These are phyloP conservation scores for Leptodirus hochenwartii DNA, from an alignment of 2,888 invertebrate genomes.

Conservation along the genomic window DNA sequence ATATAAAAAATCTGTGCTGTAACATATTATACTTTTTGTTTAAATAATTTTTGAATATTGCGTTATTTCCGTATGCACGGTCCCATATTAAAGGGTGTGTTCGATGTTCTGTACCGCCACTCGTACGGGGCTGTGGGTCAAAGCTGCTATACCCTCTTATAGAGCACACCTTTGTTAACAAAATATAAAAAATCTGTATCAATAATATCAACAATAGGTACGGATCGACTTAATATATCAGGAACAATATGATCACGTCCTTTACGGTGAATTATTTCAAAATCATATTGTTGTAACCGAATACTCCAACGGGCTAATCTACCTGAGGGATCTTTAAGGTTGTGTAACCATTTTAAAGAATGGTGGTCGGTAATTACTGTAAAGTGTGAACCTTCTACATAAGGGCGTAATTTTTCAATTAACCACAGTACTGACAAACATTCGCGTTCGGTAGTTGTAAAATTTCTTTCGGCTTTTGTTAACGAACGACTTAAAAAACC, in stretches of 20 bases:
- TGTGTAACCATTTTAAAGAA: constrained; percentile 11
- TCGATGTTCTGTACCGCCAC: too few species aligned
- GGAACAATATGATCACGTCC: constrained; percentile 10
- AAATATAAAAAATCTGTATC: too few species aligned
- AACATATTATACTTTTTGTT: too few species aligned
- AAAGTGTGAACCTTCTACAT: constrained; percentile 12
- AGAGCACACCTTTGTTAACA: too few species aligned
- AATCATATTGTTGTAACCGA: constrained; percentile 9
- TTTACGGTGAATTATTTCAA: constrained; percentile 10
- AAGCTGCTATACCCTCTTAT: too few species aligned
- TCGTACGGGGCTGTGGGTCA: too few species aligned
- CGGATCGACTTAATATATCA: too few species aligned
- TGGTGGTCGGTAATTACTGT: constrained; percentile 15
- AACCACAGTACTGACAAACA: constrained; percentile 10
- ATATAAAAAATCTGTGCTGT: too few species aligned
- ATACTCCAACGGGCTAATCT: constrained; percentile 14
- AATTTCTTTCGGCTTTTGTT: constrained; percentile 9
- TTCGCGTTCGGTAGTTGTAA: constrained; percentile 9
- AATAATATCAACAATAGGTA: too few species aligned
- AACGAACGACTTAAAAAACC: constrained; percentile 9
- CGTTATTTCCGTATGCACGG: too few species aligned
- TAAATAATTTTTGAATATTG: too few species aligned
- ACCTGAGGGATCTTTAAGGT: constrained; percentile 10
- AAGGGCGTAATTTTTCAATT: constrained; percentile 9
- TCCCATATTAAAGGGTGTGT: too few species aligned